Evolutionary conservation across 53 echinoderm and acorn worm species (phyloP).

Genomic region (Apostichopus leukothele): DNA sequence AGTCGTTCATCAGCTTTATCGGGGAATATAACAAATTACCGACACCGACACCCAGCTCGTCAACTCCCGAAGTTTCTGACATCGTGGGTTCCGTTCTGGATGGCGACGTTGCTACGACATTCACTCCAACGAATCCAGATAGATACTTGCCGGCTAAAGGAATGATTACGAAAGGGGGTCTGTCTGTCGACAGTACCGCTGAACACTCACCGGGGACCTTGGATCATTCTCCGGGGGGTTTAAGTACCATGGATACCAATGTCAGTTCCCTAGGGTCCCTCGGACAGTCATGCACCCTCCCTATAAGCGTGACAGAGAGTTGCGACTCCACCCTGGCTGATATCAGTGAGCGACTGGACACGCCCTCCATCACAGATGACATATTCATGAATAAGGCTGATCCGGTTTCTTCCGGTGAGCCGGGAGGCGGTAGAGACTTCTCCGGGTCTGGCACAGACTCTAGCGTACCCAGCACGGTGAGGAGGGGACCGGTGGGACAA

Average conservation of each 20-base stretch:
- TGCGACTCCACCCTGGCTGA: slow-evolving; percentile 89
- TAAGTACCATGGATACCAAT: slow-evolving; percentile 25
- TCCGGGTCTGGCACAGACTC: slow-evolving; percentile 32
- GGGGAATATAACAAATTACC: slow-evolving; percentile 87
- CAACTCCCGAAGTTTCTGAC: slow-evolving; percentile 35
- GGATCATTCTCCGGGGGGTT: background rate
- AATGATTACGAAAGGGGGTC: background rate
- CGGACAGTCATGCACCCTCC: slow-evolving; percentile 86
- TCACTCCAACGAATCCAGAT: background rate
- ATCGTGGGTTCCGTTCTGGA: background rate
- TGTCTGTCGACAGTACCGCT: background rate
- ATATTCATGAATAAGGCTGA: background rate
- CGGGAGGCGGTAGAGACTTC: slow-evolving; percentile 12
- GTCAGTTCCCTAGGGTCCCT: slow-evolving; percentile 63
- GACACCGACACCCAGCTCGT: slow-evolving; percentile 49
- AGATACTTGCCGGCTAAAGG: background rate
- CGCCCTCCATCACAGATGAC: slow-evolving; percentile 25
- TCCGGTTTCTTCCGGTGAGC: slow-evolving; percentile 21
- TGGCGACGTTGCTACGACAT: background rate
- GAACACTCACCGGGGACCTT: background rate
- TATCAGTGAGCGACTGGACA: slow-evolving; percentile 69
- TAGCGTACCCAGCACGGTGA: slow-evolving; percentile 31
- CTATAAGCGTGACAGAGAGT: slow-evolving; percentile 73
- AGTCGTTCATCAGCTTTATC: slow-evolving; percentile 76
- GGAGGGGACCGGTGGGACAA: slow-evolving; percentile 71